These are phyloP conservation scores for Brenthis ino DNA, from an alignment of 2,888 invertebrate species.

Conservation along the genomic window DNA sequence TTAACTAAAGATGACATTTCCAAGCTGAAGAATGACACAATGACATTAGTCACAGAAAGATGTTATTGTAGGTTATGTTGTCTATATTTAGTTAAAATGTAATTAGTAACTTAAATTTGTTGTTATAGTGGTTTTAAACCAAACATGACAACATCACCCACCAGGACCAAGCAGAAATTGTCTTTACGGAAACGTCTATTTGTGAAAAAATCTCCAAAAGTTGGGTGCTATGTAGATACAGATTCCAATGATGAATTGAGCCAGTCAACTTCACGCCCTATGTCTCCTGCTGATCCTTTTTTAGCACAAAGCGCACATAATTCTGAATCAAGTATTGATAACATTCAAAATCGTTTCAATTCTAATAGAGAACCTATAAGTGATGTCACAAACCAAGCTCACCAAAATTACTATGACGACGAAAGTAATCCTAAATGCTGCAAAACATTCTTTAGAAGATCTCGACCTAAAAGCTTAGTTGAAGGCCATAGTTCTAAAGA, in stretches of 20 bases:
- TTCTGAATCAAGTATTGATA: conserved; percentile 54
- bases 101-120: conserved; percentile 75
- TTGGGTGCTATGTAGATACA: conserved; percentile 77
- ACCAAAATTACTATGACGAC: conserved; percentile 58
- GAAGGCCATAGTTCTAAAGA: conserved; percentile 63
- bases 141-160: conserved; percentile 78
- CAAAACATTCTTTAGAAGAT: conserved; percentile 71
- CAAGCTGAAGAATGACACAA: conserved; percentile 43
- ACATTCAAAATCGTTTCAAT: conserved; percentile 52
- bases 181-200: conserved; percentile 76
- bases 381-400: conserved; percentile 52
- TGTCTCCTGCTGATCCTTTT: conserved; percentile 76
- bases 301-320: conserved; percentile 69
- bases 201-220: conserved; percentile 79
- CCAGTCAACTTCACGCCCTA: conserved; percentile 72
- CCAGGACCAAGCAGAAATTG: conserved; percentile 74
- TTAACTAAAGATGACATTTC: conserved; percentile 15
- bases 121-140: conserved; percentile 62
- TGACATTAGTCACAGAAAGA: conserved; percentile 52
- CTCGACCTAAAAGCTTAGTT: conserved; percentile 71
- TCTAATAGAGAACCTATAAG: conserved; percentile 51
- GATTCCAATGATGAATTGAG: conserved; percentile 74
- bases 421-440: conserved; percentile 70
- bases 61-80: conserved; percentile 70
- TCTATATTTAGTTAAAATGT: conserved; percentile 75